Percentiles rank a stretch among this genome's conserved stretches.
Conservation (phyloP, 1,140 invertebrate genomes). For the Drosophila asahinai region DNA sequence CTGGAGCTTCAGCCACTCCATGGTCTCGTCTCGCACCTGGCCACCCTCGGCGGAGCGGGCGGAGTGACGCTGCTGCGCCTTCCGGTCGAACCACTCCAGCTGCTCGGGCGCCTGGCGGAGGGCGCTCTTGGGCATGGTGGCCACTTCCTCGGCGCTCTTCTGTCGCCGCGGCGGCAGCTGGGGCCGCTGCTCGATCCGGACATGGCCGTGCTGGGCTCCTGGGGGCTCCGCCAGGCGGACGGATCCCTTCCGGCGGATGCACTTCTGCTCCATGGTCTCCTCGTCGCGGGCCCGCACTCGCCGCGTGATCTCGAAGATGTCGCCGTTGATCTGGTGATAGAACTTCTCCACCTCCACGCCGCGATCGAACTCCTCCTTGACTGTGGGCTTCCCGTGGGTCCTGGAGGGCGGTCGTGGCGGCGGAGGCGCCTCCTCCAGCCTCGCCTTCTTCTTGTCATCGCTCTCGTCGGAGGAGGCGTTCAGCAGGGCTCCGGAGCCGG, state of each 20-base stretch:
- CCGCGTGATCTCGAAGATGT: conserved; percentile 84
- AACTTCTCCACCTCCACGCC: conserved; percentile 84
- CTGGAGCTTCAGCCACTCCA: conserved; percentile 79
- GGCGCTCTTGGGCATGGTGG: conserved; percentile 74
- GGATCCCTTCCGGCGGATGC: conserved; percentile 74
- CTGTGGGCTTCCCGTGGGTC: conserved; percentile 55
- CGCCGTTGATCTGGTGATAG: conserved; percentile 84
- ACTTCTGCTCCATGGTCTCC: conserved; percentile 80
- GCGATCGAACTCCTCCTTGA: conserved; percentile 78
- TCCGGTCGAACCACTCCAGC: conserved; percentile 82
- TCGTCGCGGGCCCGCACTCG: conserved; percentile 77
- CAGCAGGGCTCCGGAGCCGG: conserved; percentile 62
- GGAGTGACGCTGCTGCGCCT: conserved; percentile 80
- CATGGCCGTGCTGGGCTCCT: conserved; percentile 36
- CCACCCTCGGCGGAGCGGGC: conserved; percentile 81
- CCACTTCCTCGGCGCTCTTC: conserved; percentile 81
- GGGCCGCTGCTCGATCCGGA: conserved; percentile 67
- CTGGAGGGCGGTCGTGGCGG: conserved; percentile 65
- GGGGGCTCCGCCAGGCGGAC: conserved; percentile 54
- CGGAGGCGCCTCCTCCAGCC: conserved; percentile 34
- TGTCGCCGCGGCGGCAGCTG: conserved; percentile 77
- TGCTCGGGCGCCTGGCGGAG: conserved; percentile 64
- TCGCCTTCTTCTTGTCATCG: conserved; percentile 65
- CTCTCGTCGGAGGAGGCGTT: conserved; percentile 70
- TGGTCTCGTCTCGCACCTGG: conserved; percentile 78